Conservation (phyloP, 2,113 vertebrate genomes). For the Cyanoliseus patagonus region DNA sequence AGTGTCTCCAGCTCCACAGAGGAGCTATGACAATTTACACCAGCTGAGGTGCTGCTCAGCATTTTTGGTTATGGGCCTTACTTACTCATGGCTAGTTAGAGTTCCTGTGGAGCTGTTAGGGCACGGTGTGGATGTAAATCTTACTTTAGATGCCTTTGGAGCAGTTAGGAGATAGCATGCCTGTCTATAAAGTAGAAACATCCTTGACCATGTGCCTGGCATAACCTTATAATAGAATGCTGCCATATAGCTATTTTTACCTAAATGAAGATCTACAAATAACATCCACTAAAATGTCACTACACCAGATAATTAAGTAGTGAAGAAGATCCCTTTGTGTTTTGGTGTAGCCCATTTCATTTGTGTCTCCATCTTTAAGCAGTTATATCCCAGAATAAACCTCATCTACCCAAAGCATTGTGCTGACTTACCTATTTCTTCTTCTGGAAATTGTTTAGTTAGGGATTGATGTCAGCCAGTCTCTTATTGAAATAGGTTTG, state of each 20-base stretch:
- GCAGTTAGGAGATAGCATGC: not conserved
- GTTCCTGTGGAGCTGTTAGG: constrained; percentile 6
- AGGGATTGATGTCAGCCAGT: not conserved
- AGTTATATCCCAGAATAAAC: not conserved
- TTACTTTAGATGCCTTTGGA: not conserved
- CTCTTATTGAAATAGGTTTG: not conserved
- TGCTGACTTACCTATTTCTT: not conserved
- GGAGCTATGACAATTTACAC: not conserved
- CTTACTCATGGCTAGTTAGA: constrained; percentile 25
- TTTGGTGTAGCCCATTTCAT: not conserved
- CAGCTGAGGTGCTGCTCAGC: constrained; percentile 32
- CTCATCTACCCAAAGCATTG: not conserved
- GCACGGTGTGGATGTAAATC: not conserved
- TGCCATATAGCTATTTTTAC: not conserved
- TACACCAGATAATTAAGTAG: not conserved
- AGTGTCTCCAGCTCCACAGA: not conserved
- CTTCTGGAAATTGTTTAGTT: not conserved
- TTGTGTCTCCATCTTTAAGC: not conserved
- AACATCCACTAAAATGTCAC: not conserved
- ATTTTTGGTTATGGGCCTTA: constrained; percentile 33
- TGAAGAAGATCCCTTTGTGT: not conserved
- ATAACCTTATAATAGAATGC: not conserved
- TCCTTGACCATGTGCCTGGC: not conserved
- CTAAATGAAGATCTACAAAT: not conserved
- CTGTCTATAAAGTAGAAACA: not conserved